Percentiles rank a stretch among this genome's conserved stretches.
phyloP scores from a whole-genome alignment of 2,888 invertebrate species.

The Auanema sp. region DNA sequence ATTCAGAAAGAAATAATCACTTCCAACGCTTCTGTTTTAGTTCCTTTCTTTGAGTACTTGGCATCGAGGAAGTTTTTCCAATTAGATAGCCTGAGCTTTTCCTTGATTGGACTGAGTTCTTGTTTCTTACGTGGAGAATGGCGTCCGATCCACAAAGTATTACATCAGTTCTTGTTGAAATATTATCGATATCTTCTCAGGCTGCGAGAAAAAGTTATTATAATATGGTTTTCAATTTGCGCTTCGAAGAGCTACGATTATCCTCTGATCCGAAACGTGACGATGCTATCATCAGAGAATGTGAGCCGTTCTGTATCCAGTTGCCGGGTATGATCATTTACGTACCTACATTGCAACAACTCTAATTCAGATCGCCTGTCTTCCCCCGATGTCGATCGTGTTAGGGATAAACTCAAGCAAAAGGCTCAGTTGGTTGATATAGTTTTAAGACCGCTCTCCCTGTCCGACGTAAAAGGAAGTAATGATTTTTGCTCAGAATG shows the following conservation, averaged over 20 bases:
- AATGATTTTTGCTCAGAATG: background rate
- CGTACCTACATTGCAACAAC: background rate
- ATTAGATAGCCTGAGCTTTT: conserved; percentile 24
- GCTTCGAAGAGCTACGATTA: conserved; percentile 43
- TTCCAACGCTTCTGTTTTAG: background rate
- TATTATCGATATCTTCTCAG: background rate
- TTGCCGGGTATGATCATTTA: conserved; percentile 24
- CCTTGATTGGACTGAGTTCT: conserved; percentile 22
- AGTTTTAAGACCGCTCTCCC: background rate
- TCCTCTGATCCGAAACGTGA: conserved; percentile 22
- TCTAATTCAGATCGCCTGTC: no score
- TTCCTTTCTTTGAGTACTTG: conserved; percentile 37
- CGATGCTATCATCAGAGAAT: conserved; percentile 31
- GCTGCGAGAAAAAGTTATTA: conserved; percentile 26
- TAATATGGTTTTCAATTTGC: conserved; percentile 38
- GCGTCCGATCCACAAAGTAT: conserved; percentile 29
- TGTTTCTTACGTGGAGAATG: conserved; percentile 37
- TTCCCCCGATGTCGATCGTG: no score
- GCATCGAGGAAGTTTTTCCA: conserved; percentile 34
- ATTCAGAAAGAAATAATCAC: no score
- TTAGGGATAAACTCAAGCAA: background rate
- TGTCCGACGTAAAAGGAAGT: no score
- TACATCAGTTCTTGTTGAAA: background rate
- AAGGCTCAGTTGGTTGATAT: background rate
- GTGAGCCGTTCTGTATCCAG: conserved; percentile 39